Base-by-base conservation (phyloP, 2,797 vertebrate genomes). In the Poeciliopsis infans region DNA sequence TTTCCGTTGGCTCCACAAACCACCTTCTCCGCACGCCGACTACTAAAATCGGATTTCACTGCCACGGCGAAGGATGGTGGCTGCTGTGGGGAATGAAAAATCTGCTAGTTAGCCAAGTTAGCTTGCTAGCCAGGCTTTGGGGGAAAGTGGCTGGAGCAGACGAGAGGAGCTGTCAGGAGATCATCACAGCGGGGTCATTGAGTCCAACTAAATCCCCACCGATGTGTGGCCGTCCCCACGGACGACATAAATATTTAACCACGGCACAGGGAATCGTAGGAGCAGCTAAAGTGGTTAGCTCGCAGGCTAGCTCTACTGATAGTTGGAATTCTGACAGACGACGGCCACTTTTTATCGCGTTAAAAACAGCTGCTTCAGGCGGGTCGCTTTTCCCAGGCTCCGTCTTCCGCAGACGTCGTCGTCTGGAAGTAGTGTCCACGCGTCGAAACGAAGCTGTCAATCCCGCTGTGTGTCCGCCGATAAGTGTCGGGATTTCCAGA, bases 311-410 rank as follows among this genome's bases (percentile, higher is more conserved):
- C 92, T 92, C 88, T 78, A 79, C 89, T 78, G 86, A 92, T 84
- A 90, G 87, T 90, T 93, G 88, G 79, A 87, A 86, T 92, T 90
- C 81, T 90, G 88, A 87, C 91, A 89, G 85, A 88, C 88, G 91
- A 87, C 79, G 90, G 88, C 64, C 79, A 91, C 92, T 92, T 92
- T 91, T 91, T 81, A 79, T 85, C 72, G 75, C 82, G 76, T 91
- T 82, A 76, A 84, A 90, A 90, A 74, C 85, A 79, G 87, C 83
- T 81, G 81, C 43, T 69, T 74, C 83, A 86, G 81, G 33, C 84
- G 33, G 83, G 77, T 74, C 74, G 66, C 75, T 75, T 72, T 73
- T 2, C 70, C 41, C 53, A 0, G 53, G 78, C 76, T 33, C 33
- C 74, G 36, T 23, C 7, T 74, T 78, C 80, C 76, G 10, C 25